Percentiles rank a stretch among this genome's conserved stretches.
Conservation (phyloP, 2,797 vertebrate species). For the Rousettus madagascariensis region DNA sequence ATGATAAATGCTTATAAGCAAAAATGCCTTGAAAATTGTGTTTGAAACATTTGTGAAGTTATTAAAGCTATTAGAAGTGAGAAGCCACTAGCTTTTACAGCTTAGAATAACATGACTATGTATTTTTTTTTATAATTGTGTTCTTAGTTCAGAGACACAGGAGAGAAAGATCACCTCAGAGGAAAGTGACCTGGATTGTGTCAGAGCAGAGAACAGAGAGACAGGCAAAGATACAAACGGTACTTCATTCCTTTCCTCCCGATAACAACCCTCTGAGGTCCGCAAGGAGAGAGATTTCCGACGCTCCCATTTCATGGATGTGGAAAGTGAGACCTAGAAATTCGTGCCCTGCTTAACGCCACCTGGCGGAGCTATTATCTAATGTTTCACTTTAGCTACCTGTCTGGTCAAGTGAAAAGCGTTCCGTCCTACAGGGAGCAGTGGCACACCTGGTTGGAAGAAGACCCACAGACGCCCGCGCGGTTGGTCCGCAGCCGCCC, state of each 20-base stretch:
- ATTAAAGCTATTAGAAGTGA: not conserved
- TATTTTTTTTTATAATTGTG: not conserved
- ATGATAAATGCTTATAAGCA: not conserved
- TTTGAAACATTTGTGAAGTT: not conserved
- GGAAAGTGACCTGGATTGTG: not conserved
- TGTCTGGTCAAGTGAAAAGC: not conserved
- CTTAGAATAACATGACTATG: not conserved
- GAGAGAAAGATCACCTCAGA: not conserved
- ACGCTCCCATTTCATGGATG: not conserved
- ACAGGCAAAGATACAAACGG: not conserved
- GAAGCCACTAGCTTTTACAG: not conserved
- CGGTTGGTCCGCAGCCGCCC: not conserved
- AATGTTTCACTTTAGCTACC: not conserved
- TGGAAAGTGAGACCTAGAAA: not conserved
- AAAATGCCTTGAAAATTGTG: not conserved
- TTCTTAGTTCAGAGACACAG: not conserved
- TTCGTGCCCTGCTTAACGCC: not conserved
- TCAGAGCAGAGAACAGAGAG: not conserved
- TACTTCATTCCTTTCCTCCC: not conserved
- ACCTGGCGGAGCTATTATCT: rapidly evolving
- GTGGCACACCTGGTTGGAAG: not conserved
- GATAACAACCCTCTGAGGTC: not conserved
- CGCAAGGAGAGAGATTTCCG: not conserved
- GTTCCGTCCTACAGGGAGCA: constrained; percentile 51
- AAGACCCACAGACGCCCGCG: rapidly evolving